phyloP scores from a whole-genome alignment of 2,113 vertebrate species.

The Tachysurus vachellii region DNA sequence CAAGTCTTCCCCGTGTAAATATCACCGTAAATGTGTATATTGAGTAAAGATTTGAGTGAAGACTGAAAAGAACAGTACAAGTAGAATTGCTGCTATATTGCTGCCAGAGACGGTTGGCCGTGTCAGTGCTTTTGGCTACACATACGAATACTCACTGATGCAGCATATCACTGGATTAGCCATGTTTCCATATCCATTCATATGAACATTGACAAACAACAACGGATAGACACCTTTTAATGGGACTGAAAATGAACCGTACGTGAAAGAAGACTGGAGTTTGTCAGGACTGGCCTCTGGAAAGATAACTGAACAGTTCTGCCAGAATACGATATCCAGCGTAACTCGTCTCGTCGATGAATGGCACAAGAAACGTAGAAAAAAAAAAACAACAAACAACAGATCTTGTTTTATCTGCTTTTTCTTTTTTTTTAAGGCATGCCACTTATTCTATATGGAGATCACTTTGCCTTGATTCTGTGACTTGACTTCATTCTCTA shows the following conservation, averaged over 20 bases:
- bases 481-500: conserved; percentile 70
- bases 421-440: conserved; percentile 73
- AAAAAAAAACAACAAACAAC: conserved; percentile 38
- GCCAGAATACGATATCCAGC: neutral
- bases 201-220: neutral
- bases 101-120: conserved; percentile 55
- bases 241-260: neutral
- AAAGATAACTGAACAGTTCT: neutral
- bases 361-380: neutral
- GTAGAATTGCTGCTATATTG: conserved; percentile 65
- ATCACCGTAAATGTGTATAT: conserved; percentile 71
- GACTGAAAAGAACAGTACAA: conserved; percentile 53
- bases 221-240: neutral
- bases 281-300: neutral
- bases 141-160: conserved; percentile 57
- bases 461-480: conserved; percentile 66
- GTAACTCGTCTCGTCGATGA: neutral
- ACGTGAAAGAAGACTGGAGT: neutral
- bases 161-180: conserved; percentile 76
- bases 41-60: conserved; percentile 63
- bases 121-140: conserved; percentile 64
- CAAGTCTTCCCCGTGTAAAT: conserved; percentile 67
- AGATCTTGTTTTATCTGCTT: conserved; percentile 62
- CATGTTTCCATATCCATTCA: conserved; percentile 51
- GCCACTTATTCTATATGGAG: conserved; percentile 67